A percentile compares a stretch with the other conserved stretches of the same genome.
phyloP scores from a whole-genome alignment of 2,797 vertebrate species.

The Manis crassicaudata region DNA sequence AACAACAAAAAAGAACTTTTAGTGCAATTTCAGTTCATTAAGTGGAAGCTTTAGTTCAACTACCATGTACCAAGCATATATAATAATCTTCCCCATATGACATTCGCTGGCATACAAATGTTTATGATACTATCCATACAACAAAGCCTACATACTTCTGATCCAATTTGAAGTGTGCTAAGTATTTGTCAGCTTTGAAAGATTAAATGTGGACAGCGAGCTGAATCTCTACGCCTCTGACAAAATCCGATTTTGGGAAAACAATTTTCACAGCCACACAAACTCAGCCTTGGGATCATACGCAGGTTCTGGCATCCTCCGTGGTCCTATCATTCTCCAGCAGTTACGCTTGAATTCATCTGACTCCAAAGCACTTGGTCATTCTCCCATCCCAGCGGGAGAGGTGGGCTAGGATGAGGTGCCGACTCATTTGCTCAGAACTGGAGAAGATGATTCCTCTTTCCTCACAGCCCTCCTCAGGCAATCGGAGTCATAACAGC shows the following conservation, averaged over 20 bases:
- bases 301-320: neutral
- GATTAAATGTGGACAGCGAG: neutral
- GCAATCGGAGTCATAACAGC: neutral
- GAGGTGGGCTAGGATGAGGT: neutral
- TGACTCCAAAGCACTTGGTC: neutral
- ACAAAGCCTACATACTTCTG: neutral
- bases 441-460: neutral
- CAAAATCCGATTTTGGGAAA: neutral
- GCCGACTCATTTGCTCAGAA: neutral
- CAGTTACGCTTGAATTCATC: neutral
- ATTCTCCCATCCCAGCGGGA: neutral
- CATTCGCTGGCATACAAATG: neutral
- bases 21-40: constrained; percentile 32
- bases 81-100: neutral
- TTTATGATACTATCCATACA: neutral
- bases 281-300: neutral
- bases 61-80: neutral
- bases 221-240: constrained; percentile 10
- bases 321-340: neutral
- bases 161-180: neutral
- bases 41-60: neutral
- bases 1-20: neutral
- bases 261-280: neutral
- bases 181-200: neutral
- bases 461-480: neutral